Evolutionary conservation across 2,113 vertebrate species (phyloP).

Genomic region (Pangasianodon hypophthalmus): DNA sequence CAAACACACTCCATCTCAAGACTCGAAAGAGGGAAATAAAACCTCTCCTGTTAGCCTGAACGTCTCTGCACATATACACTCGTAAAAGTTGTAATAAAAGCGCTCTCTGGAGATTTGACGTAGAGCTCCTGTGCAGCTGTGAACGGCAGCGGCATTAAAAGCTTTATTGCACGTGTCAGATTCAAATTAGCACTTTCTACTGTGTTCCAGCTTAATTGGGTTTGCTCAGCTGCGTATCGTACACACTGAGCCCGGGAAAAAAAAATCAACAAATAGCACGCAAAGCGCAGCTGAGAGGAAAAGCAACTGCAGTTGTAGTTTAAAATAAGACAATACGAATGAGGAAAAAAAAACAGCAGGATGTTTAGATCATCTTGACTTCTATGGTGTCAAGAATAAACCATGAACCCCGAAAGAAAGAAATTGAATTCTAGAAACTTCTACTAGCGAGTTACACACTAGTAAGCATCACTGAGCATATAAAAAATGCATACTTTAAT

Average conservation of each 20-base stretch:
- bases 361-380: not conserved
- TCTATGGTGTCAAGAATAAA: not conserved
- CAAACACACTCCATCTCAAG: constrained; percentile 42
- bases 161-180: constrained; percentile 1
- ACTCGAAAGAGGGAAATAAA: not conserved
- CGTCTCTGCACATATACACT: constrained; percentile 1
- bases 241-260: constrained; percentile 29
- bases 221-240: constrained; percentile 9
- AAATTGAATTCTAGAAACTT: not conserved
- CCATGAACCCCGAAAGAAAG: not conserved
- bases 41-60: constrained; percentile 32
- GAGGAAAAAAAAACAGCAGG: not conserved
- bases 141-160: not conserved
- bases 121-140: not conserved
- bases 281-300: not conserved
- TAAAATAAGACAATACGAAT: not conserved
- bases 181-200: not conserved
- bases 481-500: not conserved
- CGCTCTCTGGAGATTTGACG: constrained; percentile 1
- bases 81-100: constrained; percentile 18
- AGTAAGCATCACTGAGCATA: not conserved
- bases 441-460: not conserved
- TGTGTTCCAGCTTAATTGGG: not conserved
- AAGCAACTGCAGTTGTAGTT: not conserved
- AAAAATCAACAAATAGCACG: constrained; percentile 20